A percentile compares a stretch with the other conserved stretches of the same genome.
Evolutionary conservation across 1,140 invertebrate genomes (phyloP).

Genomic region (Zaprionus davidi): DNA sequence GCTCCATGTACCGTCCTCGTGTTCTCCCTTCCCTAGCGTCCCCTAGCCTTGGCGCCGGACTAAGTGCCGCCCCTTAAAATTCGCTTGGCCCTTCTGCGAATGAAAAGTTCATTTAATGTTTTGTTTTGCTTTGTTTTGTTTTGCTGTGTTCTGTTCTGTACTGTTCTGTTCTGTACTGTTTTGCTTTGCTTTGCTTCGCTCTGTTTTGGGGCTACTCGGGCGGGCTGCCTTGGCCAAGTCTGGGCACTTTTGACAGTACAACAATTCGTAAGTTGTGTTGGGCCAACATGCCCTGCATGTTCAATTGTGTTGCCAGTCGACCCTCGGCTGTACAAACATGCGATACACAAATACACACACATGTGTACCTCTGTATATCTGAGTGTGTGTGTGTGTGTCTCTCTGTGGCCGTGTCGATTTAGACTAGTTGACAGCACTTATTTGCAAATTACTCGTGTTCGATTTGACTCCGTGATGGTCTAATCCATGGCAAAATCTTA

Average conservation of each 20-base stretch:
- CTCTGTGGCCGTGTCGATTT: slow-evolving; percentile 48
- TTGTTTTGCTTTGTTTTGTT: slow-evolving; percentile 39
- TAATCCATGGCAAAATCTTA: slow-evolving; percentile 25
- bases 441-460: slow-evolving; percentile 72
- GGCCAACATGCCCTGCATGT: slow-evolving; percentile 61
- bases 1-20: not conserved
- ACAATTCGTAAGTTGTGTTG: slow-evolving; percentile 47
- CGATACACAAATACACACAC: slow-evolving; percentile 18
- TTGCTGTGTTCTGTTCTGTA: not conserved
- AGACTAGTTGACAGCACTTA: slow-evolving; percentile 66
- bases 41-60: not conserved
- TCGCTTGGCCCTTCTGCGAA: slow-evolving; percentile 23
- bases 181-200: not conserved
- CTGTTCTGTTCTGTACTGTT: not conserved
- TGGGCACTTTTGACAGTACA: slow-evolving; percentile 61
- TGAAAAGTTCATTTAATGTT: slow-evolving; percentile 55
- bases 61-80: slow-evolving; percentile 11
- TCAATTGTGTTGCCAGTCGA: slow-evolving; percentile 42
- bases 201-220: slow-evolving; percentile 13
- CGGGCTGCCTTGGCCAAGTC: not conserved
- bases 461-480: slow-evolving; percentile 14
- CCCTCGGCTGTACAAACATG: slow-evolving; percentile 18
- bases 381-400: slow-evolving; percentile 16
- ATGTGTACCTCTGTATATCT: not conserved
- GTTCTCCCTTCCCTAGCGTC: not conserved